A percentile compares a stretch with the other conserved stretches of the same genome.
Evolutionary conservation across 1,140 invertebrate genomes (phyloP).

Genomic region (Drosophila cardini): DNA sequence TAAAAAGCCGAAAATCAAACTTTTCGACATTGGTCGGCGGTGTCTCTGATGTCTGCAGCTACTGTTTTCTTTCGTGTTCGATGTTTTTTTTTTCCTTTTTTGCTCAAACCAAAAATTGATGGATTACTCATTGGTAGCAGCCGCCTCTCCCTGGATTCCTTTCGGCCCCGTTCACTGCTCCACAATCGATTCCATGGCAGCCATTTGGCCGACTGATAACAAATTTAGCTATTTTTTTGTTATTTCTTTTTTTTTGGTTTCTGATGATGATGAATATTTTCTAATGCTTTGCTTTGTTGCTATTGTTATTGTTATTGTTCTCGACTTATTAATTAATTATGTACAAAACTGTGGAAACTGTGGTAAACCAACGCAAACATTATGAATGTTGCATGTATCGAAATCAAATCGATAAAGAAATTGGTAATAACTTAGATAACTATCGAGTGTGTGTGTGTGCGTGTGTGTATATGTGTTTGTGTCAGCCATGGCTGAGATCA

Average conservation of each 20-base stretch:
- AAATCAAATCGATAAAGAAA: slow-evolving; percentile 56
- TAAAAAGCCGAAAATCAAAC: slow-evolving; percentile 84
- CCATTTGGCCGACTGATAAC: slow-evolving; percentile 67
- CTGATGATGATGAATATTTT: slow-evolving; percentile 64
- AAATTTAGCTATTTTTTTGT: slow-evolving; percentile 19
- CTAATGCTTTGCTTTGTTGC: slow-evolving; percentile 40
- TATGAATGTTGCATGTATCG: slow-evolving; percentile 21
- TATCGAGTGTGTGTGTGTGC: slow-evolving; percentile 30
- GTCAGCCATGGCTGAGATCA: slow-evolving; percentile 57
- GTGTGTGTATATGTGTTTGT: slow-evolving; percentile 1
- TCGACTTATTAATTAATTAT: slow-evolving; percentile 84
- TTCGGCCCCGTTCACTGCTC: neutral
- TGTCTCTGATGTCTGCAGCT: slow-evolving; percentile 76
- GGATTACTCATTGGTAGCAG: slow-evolving; percentile 63
- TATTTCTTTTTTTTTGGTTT: slow-evolving; percentile 21
- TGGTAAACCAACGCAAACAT: slow-evolving; percentile 52
- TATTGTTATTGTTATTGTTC: slow-evolving; percentile 53
- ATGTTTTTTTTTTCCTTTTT: slow-evolving; percentile 30
- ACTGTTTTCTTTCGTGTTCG: neutral
- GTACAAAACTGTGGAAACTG: slow-evolving; percentile 66
- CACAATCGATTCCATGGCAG: slow-evolving; percentile 33
- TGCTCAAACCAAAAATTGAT: slow-evolving; percentile 74
- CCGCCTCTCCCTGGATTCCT: neutral
- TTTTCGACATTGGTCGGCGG: slow-evolving; percentile 82
- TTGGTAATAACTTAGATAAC: slow-evolving; percentile 64